Percentiles rank a stretch among this genome's conserved stretches.
These are phyloP conservation scores for Mastomys natalensis DNA, from an alignment of 2,113 vertebrate genomes.

Conservation along the genomic window DNA sequence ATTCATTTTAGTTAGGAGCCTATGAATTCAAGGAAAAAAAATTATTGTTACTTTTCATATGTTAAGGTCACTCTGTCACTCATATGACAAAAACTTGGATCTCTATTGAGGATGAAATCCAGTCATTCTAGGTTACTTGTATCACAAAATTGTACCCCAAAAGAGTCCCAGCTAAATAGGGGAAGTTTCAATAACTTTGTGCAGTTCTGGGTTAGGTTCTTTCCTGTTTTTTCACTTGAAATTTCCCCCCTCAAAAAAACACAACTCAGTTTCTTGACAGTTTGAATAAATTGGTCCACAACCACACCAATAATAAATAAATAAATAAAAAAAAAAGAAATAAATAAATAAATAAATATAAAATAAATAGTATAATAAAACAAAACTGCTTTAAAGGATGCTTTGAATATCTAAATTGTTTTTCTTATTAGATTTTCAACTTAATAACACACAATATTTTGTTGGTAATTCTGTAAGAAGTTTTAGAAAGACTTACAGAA, in stretches of 20 bases:
- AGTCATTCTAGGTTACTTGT: not conserved
- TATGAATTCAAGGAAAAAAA: not conserved
- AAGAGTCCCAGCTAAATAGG: not conserved
- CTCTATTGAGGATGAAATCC: not conserved
- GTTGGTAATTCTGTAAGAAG: not conserved
- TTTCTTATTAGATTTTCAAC: not conserved
- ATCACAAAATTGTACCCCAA: not conserved
- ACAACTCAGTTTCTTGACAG: not conserved
- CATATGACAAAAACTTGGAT: not conserved
- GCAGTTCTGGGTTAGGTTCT: not conserved
- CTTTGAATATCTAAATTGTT: not conserved
- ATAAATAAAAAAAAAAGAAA: too few relatives aligned
- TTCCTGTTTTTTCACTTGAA: not conserved
- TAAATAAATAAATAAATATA: not conserved
- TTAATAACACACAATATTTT: not conserved
- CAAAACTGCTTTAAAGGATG: not conserved
- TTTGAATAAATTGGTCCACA: not conserved
- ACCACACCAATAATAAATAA: not conserved
- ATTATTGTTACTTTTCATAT: not conserved
- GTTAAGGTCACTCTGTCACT: not conserved
- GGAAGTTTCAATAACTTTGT: not conserved
- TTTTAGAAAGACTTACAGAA: not conserved
- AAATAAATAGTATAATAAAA: not conserved
- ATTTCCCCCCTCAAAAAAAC: not conserved
- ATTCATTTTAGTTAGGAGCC: not conserved